A percentile compares a stretch with the other conserved stretches of the same genome.
phyloP scores from a whole-genome alignment of 2,888 invertebrate genomes.

The Seira musarum region DNA sequence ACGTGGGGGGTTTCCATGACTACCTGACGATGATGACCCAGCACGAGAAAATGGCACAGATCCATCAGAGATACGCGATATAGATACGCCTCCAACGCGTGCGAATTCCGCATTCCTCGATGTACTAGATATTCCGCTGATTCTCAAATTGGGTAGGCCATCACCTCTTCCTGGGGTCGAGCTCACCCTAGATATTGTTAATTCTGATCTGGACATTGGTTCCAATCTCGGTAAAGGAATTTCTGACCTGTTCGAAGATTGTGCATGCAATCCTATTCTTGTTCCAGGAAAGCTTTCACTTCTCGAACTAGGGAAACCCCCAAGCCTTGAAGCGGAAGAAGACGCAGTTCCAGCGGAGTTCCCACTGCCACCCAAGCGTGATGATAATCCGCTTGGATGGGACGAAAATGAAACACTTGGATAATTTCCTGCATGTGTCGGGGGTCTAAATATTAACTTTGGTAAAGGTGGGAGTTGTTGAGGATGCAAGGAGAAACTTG shows the following conservation, averaged over 20 bases:
- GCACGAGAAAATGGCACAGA: slow-evolving; percentile 6
- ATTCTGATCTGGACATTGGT: slow-evolving; percentile 38
- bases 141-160: too few species aligned
- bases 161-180: slow-evolving; percentile 2
- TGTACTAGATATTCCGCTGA: slow-evolving; percentile 20
- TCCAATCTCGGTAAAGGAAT: slow-evolving; percentile 27
- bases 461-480: slow-evolving; percentile 37
- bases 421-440: slow-evolving; percentile 30
- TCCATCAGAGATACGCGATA: slow-evolving; percentile 24
- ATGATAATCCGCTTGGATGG: slow-evolving; percentile 16
- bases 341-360: not conserved
- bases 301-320: slow-evolving; percentile 8
- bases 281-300: slow-evolving; percentile 43
- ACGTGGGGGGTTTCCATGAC: too few species aligned
- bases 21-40: slow-evolving; percentile 9
- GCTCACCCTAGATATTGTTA: slow-evolving; percentile 31
- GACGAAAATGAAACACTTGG: slow-evolving; percentile 32
- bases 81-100: slow-evolving; percentile 36
- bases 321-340: not conserved
- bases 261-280: not conserved
- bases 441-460: slow-evolving; percentile 39
- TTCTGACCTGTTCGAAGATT: not conserved
- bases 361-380: not conserved
- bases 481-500: too few species aligned
- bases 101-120: slow-evolving; percentile 28